Base-by-base conservation (phyloP, 2,888 invertebrate genomes). In the Agelastica alni region DNA sequence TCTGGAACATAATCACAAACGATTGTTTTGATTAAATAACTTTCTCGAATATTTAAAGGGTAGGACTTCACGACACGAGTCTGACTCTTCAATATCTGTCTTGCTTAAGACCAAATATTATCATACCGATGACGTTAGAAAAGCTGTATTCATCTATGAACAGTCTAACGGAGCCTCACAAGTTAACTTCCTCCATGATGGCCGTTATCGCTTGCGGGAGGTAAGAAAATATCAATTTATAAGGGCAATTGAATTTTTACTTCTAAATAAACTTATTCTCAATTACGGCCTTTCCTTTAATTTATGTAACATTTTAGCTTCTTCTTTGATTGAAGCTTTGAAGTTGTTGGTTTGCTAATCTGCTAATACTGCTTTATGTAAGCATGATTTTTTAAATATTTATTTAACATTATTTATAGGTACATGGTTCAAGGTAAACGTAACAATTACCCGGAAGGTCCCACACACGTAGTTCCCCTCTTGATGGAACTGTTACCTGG, bases 131-230 rank as follows among this genome's bases (percentile, higher is more conserved):
- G 37, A 80, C 94, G 9, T 73, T 96, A 51, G 93, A 95, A 58
- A 85, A 85, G 74, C 80, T 94, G 51, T 89, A 88, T 71, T 83
- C 86, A 1, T 87, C 92, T 0, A 77, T 96, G 70, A 91, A 92
- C 67, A 91, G 91, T 1, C 75, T 94, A 26, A 93, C 91, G 0
- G 95, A 96, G 74, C 95, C 96, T 0, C 93, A 95, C 72, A 87
- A 87, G 74, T 80, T 87, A 9, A 87, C 87, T 0, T 85, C 88
- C 1, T 83, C 87, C 0, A 83, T 91, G 82, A 81, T 83, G 51
- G 87, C 87, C 43, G 83, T 88, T 20, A 83, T 85, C 1, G 82
- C 88, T 0, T 84, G 90, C 4, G 86, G 87, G 1, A 78, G 88
- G 72, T 75, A 58, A 51, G 42, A 18, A 36, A n/a, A n/a, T n/a